Evolutionary conservation across 2,888 invertebrate species (phyloP).

Genomic region (Globia sparganii): DNA sequence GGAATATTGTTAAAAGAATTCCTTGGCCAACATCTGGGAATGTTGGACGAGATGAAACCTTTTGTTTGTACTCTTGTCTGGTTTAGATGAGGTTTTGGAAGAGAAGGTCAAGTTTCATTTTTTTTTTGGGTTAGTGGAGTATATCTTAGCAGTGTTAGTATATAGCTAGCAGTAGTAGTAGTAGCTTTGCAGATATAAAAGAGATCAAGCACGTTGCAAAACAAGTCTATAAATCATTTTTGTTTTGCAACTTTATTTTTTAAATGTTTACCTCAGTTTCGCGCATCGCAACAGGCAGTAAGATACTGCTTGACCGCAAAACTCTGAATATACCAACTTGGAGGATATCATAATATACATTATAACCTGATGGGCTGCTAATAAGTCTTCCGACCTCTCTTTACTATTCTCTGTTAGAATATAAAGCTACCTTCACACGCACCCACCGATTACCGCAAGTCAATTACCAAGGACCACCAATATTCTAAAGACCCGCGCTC

Average conservation of each 20-base stretch:
- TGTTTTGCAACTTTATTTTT: not conserved
- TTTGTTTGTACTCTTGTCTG: conserved; percentile 45
- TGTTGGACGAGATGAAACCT: conserved; percentile 38
- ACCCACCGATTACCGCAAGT: not conserved
- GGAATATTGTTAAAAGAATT: conserved; percentile 69
- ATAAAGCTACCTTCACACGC: conserved; percentile 13
- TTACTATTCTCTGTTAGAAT: not conserved
- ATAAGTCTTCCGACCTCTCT: not conserved
- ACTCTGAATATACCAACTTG: not conserved
- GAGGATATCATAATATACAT: not conserved
- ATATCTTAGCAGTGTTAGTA: not conserved
- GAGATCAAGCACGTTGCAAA: not conserved
- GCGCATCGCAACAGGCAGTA: not conserved
- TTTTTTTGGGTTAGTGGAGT: not conserved
- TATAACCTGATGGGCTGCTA: not conserved
- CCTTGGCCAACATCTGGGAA: conserved; percentile 68
- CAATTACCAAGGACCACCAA: conserved; percentile 44
- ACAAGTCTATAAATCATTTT: not conserved
- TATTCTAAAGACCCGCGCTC: conserved; percentile 35
- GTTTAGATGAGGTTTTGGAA: conserved; percentile 34
- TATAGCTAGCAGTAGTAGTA: too few relatives aligned
- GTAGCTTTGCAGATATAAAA: not conserved
- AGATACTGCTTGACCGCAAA: not conserved
- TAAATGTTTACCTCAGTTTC: not conserved
- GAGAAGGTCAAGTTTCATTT: not conserved